Evolutionary conservation across 2,113 vertebrate genomes (phyloP), one percentile per base, ranked within the genome.

Genomic region (Oenanthe melanoleuca): DNA sequence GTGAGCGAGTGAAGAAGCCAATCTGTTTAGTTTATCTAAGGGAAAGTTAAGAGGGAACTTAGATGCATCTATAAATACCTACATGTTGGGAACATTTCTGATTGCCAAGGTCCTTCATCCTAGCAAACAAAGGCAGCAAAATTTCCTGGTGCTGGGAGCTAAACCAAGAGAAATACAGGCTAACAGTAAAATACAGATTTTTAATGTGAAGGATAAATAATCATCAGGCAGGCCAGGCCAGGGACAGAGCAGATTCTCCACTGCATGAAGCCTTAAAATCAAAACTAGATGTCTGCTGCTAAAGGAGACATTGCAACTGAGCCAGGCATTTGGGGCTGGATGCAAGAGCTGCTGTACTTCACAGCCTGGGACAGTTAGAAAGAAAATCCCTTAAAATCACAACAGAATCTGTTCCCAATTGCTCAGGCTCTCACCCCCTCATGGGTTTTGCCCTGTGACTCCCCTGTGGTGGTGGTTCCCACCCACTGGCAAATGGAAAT

Each of bases 11-110:
- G 80, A 92, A 90, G 93, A 93, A 88, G 86, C 86, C 90, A 92
- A 94, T 95, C 93, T 96, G 92, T 95, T 96, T 94, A 74, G 95
- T 93, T 96, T 90, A 93, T 95, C 95, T 93, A 44, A 86, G 82
- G 66, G 88, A 94, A 82, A 96, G 89, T 92, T 92, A 82, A 96
- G 87, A 94, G 72, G 92, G 75, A 94, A 93, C 87, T 89, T 64
- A 91, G 38, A 89, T 0, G 12, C 89, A 85, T 95, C 96, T 96
- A 95, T 95, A 95, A 95, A 96, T 96, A 97, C 71, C 85, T 63
- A 70, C 87, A 82, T 55, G 91, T 89, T 92, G 74, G 89, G 93
- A 95, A 97, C 91, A 70, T 61, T 93, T 93, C 89, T 93, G 93
- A 87, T 91, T 85, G 95, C 83, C 59, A 69, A 10, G 5, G 93